Evolutionary conservation across 2,888 invertebrate genomes (phyloP).

Genomic region (Alsophila aescularia): DNA sequence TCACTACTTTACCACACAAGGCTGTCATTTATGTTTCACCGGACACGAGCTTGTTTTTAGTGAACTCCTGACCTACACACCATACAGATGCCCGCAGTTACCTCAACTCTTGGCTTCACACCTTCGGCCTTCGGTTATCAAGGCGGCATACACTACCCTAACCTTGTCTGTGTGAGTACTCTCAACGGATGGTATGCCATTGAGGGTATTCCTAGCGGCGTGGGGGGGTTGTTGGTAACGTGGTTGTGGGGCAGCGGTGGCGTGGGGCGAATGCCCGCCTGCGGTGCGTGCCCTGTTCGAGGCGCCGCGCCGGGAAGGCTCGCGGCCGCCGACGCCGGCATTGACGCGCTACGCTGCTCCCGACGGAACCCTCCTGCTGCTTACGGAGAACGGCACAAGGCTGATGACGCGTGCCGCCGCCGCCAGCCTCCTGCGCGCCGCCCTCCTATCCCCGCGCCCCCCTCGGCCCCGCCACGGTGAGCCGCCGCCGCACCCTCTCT

Average conservation of each 20-base stretch:
- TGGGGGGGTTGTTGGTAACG: constrained; percentile 75
- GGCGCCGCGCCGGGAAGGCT: constrained; percentile 65
- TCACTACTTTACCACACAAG: constrained; percentile 82
- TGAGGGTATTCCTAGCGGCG: constrained; percentile 76
- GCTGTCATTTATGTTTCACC: constrained; percentile 83
- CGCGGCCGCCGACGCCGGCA: constrained; percentile 75
- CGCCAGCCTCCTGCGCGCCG: constrained; percentile 81
- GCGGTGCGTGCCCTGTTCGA: constrained; percentile 83
- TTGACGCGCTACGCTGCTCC: constrained; percentile 86
- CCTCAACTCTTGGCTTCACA: constrained; percentile 84
- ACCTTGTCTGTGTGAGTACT: constrained; percentile 69
- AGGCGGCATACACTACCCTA: constrained; percentile 74
- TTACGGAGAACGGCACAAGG: constrained; percentile 87
- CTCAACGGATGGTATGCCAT: constrained; percentile 68
- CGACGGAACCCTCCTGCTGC: constrained; percentile 86
- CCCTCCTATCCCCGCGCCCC: constrained; percentile 83
- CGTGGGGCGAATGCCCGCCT: constrained; percentile 79
- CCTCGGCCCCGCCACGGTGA: constrained; percentile 82
- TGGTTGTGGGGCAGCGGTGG: constrained; percentile 81
- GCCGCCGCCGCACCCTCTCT: constrained; percentile 78
- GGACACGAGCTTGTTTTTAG: constrained; percentile 83
- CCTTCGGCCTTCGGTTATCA: constrained; percentile 77
- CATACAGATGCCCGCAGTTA: constrained; percentile 84
- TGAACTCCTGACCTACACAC: constrained; percentile 83
- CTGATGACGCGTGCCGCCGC: constrained; percentile 82